Evolutionary conservation across 2,113 vertebrate species (phyloP), one percentile per base, ranked within the genome.

Genomic region (Abramis brama): DNA sequence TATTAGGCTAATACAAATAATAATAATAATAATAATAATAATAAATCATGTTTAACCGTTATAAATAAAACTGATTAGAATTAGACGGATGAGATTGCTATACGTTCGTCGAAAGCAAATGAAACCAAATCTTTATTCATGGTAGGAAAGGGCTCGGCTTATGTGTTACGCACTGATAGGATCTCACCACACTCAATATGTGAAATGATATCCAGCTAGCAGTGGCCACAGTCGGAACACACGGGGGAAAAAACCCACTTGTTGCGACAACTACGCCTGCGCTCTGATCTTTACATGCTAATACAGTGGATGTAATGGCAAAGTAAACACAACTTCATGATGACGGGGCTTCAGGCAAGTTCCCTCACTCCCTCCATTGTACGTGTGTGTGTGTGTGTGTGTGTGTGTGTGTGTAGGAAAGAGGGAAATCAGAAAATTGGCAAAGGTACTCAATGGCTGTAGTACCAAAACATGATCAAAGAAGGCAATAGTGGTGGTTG

Each of bases 81-180:
- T 64, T 64, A 68, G 79, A 81, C 33, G 43, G 43, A 30, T 39
- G 52, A n/a, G 21, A 59, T n/a, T 83, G 81, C 79, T 87, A 88
- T 87, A 87, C 33, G 47, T 87, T 86, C 47, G 43, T 76, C 70
- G 6, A 90, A 89, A 86, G 84, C 85, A 55, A 21, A 76, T 92
- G 93, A 94, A 95, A 95, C 91, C 85, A 74, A 93, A 95, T 88
- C 93, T 93, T 94, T 93, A 95, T 94, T 94, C 94, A 88, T 89
- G 88, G 85, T 91, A 92, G 91, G 94, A 92, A 93, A 89, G 91
- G 92, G 90, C 90, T 87, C 83, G 89, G 92, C 94, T 94, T 93
- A 93, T 92, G 91, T 92, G 91, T 90, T 92, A 88, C 73, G 91
- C 90, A 87, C 88, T 93, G 94, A 96, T 95, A 94, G 92, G 90